Percentiles rank a stretch among this genome's conserved stretches.
Conservation (phyloP, 2,113 vertebrate species). For the Aepyceros melampus region DNA sequence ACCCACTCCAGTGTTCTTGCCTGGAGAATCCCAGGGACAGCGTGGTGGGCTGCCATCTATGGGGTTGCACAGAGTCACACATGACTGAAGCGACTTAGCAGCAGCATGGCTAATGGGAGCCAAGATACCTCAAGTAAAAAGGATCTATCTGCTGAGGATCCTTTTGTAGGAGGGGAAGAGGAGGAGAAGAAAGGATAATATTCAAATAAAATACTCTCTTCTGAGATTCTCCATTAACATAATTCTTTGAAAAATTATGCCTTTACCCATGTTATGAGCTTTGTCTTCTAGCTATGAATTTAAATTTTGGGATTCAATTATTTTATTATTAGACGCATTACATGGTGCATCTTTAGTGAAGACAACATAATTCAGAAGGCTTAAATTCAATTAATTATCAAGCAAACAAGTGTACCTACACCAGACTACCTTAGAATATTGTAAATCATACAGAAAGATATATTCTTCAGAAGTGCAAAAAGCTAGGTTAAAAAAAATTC, state of each 20-base stretch:
- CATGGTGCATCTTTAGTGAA: neutral
- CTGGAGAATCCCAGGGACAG: too few relatives aligned
- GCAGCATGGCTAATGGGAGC: neutral
- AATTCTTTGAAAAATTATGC: neutral
- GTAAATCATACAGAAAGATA: neutral
- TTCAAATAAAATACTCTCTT: neutral
- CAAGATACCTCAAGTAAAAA: neutral
- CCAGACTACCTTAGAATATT: slow-evolving; percentile 2
- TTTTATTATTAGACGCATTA: neutral
- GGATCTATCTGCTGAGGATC: neutral
- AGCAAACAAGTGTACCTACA: neutral
- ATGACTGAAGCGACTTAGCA: too few relatives aligned
- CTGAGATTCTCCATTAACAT: neutral
- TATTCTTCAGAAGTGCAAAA: neutral
- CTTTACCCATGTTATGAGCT: neutral
- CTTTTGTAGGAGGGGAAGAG: neutral
- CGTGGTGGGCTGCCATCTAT: too few relatives aligned
- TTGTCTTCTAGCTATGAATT: neutral
- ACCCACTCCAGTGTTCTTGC: too few relatives aligned
- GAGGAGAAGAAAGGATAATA: neutral
- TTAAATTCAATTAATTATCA: slow-evolving; percentile 37
- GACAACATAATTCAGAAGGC: neutral
- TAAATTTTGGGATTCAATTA: neutral
- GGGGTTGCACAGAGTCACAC: too few relatives aligned
- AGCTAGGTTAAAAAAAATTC: neutral